Evolutionary conservation across 2,113 vertebrate genomes (phyloP), one percentile per base, ranked within the genome.

Genomic region (Channa maculata): DNA sequence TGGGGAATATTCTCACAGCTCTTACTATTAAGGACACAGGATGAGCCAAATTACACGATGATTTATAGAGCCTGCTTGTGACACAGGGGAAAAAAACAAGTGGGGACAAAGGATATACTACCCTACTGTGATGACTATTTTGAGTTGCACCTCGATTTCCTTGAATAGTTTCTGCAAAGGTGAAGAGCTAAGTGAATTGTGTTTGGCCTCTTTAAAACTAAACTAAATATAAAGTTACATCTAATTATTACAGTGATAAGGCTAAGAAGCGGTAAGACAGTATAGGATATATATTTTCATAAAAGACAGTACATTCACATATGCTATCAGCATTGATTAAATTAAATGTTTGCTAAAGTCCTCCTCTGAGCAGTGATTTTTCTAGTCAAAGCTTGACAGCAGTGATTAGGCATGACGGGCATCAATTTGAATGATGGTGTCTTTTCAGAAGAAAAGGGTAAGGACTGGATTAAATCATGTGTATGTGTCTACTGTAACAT

Each of bases 41-140:
- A 85, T 73, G 77, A 70, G 71, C 77, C 73, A 89, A 87, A 93
- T 88, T 76, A 73, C 73, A 65, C 69, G 48, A 65, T 93, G 86
- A 94, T 92, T 90, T 88, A 94, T 87, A 77, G 49, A 71, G 72
- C 61, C 63, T 76, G 58, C 34, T 33, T 50, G 46, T 77, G 77
- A 84, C 72, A 79, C 55, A 9, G 64, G 49, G 57, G 55, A 74
- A 58, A 50, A 79, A 80, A 79, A 67, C 71, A 77, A 68, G 52
- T 53, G 62, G 60, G 65, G 74, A 77, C 80, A 71, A 2, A 39
- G 34, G 71, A 45, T 68, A 15, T 52, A 52, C 70, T 71, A 38
- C 48, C 54, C 62, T 43, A 37, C 41, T 51, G 62, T 54, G 59
- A 59, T 36, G 49, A 53, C 73, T 81, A 75, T 80, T 86, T 70